A percentile compares a stretch with the other conserved stretches of the same genome.
phyloP scores from a whole-genome alignment of 2,797 vertebrate species.

The Vireo griseus region DNA sequence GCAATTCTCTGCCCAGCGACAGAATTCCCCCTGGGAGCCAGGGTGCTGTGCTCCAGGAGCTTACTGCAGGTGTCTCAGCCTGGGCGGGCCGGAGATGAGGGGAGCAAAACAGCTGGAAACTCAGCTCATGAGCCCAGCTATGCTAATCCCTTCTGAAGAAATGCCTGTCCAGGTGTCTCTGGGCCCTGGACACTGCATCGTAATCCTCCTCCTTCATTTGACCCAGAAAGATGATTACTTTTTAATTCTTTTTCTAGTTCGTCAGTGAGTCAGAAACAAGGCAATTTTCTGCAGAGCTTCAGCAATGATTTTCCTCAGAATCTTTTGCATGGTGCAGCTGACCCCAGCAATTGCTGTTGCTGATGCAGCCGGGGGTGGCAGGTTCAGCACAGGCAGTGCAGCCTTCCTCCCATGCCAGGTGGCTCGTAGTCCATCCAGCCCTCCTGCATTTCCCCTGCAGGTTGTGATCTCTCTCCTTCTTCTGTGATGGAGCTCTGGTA shows the following conservation, averaged over 20 bases:
- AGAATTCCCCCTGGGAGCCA: fast-evolving
- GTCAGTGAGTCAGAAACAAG: background rate
- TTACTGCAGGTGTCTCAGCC: background rate
- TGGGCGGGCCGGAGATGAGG: fast-evolving
- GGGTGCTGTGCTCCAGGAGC: fast-evolving
- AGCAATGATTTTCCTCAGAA: background rate
- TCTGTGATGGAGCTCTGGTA: background rate
- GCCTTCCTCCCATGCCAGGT: fast-evolving
- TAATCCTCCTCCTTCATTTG: background rate
- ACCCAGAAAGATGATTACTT: background rate
- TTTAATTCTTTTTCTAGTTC: background rate
- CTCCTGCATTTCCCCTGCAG: background rate
- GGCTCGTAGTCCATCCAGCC: fast-evolving
- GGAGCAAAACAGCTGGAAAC: background rate
- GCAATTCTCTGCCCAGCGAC: background rate
- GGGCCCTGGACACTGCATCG: background rate
- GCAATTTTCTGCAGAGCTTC: background rate
- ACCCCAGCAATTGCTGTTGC: background rate
- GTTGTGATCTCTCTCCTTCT: background rate
- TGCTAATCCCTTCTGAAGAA: background rate
- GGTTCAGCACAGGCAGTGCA: background rate
- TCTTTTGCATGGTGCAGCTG: background rate
- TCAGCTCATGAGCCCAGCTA: background rate
- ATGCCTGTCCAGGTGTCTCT: background rate
- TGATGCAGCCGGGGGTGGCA: fast-evolving